Conservation (phyloP, 1,140 invertebrate species). For the Argopecten irradians region DNA sequence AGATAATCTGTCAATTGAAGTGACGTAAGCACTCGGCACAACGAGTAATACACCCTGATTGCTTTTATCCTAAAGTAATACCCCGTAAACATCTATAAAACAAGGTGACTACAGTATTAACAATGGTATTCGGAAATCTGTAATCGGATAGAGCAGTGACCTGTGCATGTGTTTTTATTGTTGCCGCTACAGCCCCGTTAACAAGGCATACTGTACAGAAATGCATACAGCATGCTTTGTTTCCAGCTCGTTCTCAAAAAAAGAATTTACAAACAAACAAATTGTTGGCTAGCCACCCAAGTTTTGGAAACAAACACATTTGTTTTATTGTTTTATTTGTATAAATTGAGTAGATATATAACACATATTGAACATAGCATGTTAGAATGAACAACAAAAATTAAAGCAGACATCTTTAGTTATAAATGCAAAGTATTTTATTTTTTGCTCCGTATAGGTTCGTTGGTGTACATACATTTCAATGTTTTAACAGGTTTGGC, state of each 20-base stretch:
- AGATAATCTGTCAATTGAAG: neutral
- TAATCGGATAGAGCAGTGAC: neutral
- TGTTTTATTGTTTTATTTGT: neutral
- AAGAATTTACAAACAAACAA: neutral
- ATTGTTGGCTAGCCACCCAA: neutral
- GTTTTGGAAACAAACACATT: neutral
- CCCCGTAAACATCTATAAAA: neutral
- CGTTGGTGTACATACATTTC: no score
- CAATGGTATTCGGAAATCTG: neutral
- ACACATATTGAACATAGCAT: no score
- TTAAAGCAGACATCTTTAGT: no score
- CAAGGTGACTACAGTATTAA: neutral
- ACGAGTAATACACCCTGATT: neutral
- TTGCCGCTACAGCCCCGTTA: neutral
- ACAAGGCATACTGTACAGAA: neutral
- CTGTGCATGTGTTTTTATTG: neutral
- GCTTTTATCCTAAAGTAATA: neutral
- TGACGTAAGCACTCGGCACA: neutral
- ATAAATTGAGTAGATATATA: no score
- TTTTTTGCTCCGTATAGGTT: no score
- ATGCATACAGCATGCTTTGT: neutral
- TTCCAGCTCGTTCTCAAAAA: no score
- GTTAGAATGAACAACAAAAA: no score
- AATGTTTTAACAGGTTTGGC: no score
- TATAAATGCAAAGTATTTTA: no score